Evolutionary conservation across 2,113 vertebrate species (phyloP), one percentile per base, ranked within the genome.

Genomic region (Microcebus murinus): DNA sequence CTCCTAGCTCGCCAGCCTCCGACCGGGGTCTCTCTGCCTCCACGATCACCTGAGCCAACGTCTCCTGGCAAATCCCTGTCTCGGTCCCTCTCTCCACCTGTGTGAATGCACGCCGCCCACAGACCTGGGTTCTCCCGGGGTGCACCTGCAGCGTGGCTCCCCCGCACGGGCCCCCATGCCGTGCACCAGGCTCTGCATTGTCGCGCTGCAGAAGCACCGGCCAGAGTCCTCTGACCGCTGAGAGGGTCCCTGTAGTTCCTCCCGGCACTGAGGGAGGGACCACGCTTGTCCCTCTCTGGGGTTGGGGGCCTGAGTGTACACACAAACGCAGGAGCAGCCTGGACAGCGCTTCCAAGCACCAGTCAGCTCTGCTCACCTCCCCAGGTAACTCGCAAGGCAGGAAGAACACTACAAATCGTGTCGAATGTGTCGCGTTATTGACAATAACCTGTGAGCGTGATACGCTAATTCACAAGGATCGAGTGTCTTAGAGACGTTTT

Each of bases 111-210:
- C 25, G 27, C 6, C 61, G 29, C 42, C 50, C 3, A 0, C 9
- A 31, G 21, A 59, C 1, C 50, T 2, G 2, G 1, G 4, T 0
- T 20, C 9, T 10, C 17, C 3, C 27, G 2, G 31, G 50, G n/a
- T 13, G 29, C 3, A 36, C 11, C 10, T 2, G 29, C 11, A 4
- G 8, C 68, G 11, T n/a, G 31, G 23, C 67, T 4, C 12, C 8
- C 3, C 1, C 4, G 86, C 65, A 7, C 1, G 3, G 18, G 17
- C 25, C 31, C 8, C 15, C 4, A 9, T 12, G 73, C 18, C 6
- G 21, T 0, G 0, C 6, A 20, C 52, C 52, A 21, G 1, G 9
- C 9, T 18, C 45, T 34, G 12, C 4, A 1, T 1, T 4, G 21
- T 31, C 21, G 3, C 18, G 1, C 1, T 0, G 13, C 25, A 27